Evolutionary conservation across 2,888 invertebrate genomes (phyloP).

Genomic region (Microplitis manilae): DNA sequence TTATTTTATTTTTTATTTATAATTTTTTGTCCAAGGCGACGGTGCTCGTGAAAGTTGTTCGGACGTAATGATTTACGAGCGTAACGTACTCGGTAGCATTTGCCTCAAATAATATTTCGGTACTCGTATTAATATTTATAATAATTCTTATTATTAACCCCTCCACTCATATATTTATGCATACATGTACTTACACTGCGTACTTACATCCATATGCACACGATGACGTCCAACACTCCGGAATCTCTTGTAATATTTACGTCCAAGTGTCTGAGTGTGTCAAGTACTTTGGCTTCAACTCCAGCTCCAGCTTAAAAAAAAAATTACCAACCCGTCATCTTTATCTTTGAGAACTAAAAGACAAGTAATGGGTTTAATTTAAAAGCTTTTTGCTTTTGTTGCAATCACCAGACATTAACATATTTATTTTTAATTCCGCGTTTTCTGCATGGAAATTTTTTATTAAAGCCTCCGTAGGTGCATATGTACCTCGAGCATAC

Average conservation of each 20-base stretch:
- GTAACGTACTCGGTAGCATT: conserved; percentile 46
- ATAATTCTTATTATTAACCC: neutral
- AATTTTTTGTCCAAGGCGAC: conserved; percentile 1
- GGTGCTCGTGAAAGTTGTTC: conserved; percentile 52
- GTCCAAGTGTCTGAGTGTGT: conserved; percentile 9
- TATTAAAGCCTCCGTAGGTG: neutral
- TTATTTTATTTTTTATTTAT: conserved; percentile 19
- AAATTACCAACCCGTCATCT: neutral
- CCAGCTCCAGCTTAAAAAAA: neutral
- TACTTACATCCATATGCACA: neutral
- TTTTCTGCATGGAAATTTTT: conserved; percentile 15
- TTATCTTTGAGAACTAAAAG: neutral
- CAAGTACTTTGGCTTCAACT: conserved; percentile 18
- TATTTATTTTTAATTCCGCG: conserved; percentile 1
- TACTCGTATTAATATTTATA: neutral
- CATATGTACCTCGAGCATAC: neutral
- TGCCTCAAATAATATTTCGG: conserved; percentile 43
- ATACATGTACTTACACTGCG: conserved; percentile 4
- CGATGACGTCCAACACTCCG: conserved; percentile 27
- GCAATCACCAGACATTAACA: neutral
- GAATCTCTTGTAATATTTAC: conserved; percentile 29
- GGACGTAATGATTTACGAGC: conserved; percentile 49
- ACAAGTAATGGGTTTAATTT: no score
- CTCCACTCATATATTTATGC: neutral
- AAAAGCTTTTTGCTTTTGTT: no score